Evolutionary conservation across 2,888 invertebrate genomes (phyloP).

Genomic region (Lypha dubia): DNA sequence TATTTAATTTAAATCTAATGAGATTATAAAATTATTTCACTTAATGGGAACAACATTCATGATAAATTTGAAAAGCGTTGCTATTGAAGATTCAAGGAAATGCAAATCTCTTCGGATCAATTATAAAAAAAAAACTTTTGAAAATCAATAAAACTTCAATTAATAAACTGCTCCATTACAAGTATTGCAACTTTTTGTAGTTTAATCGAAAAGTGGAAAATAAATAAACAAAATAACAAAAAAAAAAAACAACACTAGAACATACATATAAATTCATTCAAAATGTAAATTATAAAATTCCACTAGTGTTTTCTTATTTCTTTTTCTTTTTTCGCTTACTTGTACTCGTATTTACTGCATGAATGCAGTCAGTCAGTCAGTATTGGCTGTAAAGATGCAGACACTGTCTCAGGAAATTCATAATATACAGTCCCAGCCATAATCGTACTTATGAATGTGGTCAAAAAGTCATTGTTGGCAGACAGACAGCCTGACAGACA

Average conservation of each 20-base stretch:
- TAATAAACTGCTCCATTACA: conserved; percentile 28
- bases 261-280: conserved; percentile 29
- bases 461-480: conserved; percentile 40
- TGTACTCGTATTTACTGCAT: conserved; percentile 54
- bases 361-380: conserved; percentile 26
- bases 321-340: conserved; percentile 14
- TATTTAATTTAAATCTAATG: background rate
- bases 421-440: conserved; percentile 3
- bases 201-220: conserved; percentile 20
- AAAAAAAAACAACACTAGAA: conserved; percentile 6
- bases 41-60: background rate
- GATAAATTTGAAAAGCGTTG: background rate
- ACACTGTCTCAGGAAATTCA: background rate
- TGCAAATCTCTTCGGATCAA: background rate
- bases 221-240: conserved; percentile 18
- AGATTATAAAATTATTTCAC: background rate
- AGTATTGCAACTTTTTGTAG: background rate
- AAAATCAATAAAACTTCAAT: conserved; percentile 36
- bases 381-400: conserved; percentile 24
- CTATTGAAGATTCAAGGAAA: background rate
- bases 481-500: too few species aligned
- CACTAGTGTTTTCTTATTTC: too few species aligned
- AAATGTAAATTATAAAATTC: conserved; percentile 12
- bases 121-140: conserved; percentile 5
- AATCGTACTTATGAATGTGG: conserved; percentile 58